Base-by-base conservation (phyloP, 2,888 invertebrate species). In the Melinopterus prodromus region DNA sequence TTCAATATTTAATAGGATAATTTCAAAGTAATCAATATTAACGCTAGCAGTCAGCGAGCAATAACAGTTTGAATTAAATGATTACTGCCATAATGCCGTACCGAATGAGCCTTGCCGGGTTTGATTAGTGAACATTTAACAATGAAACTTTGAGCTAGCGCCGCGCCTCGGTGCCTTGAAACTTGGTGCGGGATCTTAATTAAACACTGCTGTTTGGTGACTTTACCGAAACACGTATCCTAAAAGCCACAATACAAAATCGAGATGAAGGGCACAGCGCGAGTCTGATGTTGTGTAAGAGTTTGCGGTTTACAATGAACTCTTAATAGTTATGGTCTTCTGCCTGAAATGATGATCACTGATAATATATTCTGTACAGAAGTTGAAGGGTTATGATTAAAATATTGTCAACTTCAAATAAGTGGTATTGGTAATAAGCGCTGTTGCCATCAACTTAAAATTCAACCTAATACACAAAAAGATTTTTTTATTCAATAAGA, bases 121-220 rank as follows among this genome's bases (percentile, higher is more conserved):
- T 53, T 53, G 53, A 53, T 53, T 53, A 53, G 53, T 53, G 53
- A 53, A 53, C 53, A 53, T 53, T 53, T 53, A 53, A 53, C 53
- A 53, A 53, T 53, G 53, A 53, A 53, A 53, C 53, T 53, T 53
- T 6, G 53, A 7, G 7, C 53, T 12, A 26, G 26, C 26, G 26
- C 26, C 26, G 26, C 26, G 26, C 26, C 26, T 26, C 26, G 26
- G 26, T 26, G 26, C 26, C 3, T 26, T 3, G 26, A 26, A 53
- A 53, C 53, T 53, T 9, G 5, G 53, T 7, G 53, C 53, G 53
- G 53, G 12, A 53, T 53, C 53, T 53, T 53, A 53, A 53, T 53
- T 53, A 53, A 53, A 53, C 53, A 53, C 53, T 53, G 53, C 53
- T 12, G 53, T 53, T 53, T 53, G 53, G 53, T 53, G 53, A 53